A percentile compares a stretch with the other conserved stretches of the same genome.
phyloP scores from a whole-genome alignment of 2,888 invertebrate species.

The Eilema sororculum region DNA sequence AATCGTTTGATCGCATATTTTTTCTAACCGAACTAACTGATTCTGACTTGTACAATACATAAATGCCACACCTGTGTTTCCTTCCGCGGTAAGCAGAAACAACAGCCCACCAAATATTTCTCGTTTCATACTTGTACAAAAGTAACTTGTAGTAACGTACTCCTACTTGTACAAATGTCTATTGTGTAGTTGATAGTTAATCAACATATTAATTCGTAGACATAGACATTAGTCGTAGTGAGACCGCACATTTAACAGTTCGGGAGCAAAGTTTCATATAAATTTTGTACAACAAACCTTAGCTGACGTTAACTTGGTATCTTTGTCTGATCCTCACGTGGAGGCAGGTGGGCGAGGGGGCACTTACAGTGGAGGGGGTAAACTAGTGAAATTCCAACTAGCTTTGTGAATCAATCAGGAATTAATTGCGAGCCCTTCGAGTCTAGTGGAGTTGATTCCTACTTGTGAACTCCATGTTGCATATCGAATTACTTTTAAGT shows the following conservation, averaged over 20 bases:
- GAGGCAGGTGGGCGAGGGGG: slow-evolving; percentile 59
- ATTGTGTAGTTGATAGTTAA: too few relatives aligned
- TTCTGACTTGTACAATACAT: not conserved
- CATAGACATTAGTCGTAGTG: slow-evolving; percentile 48
- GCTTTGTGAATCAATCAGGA: slow-evolving; percentile 84
- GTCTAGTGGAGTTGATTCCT: slow-evolving; percentile 67
- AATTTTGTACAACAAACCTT: slow-evolving; percentile 82
- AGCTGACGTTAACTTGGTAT: slow-evolving; percentile 82
- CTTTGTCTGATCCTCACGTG: slow-evolving; percentile 80
- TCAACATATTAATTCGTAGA: too few relatives aligned
- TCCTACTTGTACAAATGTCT: too few relatives aligned
- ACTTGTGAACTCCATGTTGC: slow-evolving; percentile 47
- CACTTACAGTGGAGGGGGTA: slow-evolving; percentile 44
- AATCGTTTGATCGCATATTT: not conserved
- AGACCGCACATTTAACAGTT: slow-evolving; percentile 58
- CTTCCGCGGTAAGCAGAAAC: too few relatives aligned
- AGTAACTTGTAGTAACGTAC: too few relatives aligned
- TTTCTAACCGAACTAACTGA: not conserved
- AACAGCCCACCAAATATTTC: too few relatives aligned
- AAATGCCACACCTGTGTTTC: too few relatives aligned
- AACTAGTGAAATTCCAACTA: slow-evolving; percentile 71
- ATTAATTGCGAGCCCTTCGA: slow-evolving; percentile 76
- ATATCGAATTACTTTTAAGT: slow-evolving; percentile 50
- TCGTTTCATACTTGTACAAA: too few relatives aligned
- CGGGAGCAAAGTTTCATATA: slow-evolving; percentile 80